Conservation (phyloP, 1,140 invertebrate genomes). For the Drosophila tristis region DNA sequence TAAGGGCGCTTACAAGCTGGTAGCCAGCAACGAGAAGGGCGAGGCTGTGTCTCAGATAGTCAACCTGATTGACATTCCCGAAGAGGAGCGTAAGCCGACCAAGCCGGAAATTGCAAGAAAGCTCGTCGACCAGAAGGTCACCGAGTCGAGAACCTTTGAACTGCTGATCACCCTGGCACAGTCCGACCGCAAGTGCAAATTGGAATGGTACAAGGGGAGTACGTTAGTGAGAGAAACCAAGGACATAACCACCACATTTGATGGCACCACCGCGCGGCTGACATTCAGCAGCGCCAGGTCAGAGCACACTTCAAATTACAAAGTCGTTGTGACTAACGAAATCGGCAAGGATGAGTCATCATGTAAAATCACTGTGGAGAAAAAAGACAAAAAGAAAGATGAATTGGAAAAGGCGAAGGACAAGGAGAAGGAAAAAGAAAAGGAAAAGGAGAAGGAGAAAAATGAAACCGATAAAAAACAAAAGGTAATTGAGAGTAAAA, state of each 20-base stretch:
- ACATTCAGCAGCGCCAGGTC: slow-evolving; percentile 89
- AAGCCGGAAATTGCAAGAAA: slow-evolving; percentile 90
- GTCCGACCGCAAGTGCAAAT: slow-evolving; percentile 90
- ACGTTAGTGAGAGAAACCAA: slow-evolving; percentile 89
- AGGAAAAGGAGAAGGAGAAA: slow-evolving; percentile 80
- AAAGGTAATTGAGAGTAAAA: slow-evolving; percentile 60
- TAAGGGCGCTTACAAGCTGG: slow-evolving; percentile 95
- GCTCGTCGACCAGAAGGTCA: slow-evolving; percentile 88
- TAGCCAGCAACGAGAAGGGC: slow-evolving; percentile 96
- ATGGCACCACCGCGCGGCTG: slow-evolving; percentile 91
- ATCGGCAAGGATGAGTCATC: slow-evolving; percentile 92
- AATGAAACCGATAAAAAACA: slow-evolving; percentile 60
- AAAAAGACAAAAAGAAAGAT: slow-evolving; percentile 75
- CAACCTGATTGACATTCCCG: slow-evolving; percentile 92
- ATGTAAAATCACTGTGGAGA: slow-evolving; percentile 89
- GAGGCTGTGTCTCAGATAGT: slow-evolving; percentile 95
- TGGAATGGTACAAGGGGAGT: slow-evolving; percentile 94
- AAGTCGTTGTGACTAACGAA: slow-evolving; percentile 92
- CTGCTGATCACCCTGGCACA: slow-evolving; percentile 90
- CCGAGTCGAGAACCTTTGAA: slow-evolving; percentile 92
- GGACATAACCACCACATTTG: slow-evolving; percentile 89
- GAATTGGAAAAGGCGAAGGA: slow-evolving; percentile 73
- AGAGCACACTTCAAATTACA: slow-evolving; percentile 91
- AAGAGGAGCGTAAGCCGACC: slow-evolving; percentile 80
- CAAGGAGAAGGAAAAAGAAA: slow-evolving; percentile 79